These are phyloP conservation scores for Allenopithecus nigroviridis DNA, from an alignment of 2,797 vertebrate genomes.

Conservation along the genomic window DNA sequence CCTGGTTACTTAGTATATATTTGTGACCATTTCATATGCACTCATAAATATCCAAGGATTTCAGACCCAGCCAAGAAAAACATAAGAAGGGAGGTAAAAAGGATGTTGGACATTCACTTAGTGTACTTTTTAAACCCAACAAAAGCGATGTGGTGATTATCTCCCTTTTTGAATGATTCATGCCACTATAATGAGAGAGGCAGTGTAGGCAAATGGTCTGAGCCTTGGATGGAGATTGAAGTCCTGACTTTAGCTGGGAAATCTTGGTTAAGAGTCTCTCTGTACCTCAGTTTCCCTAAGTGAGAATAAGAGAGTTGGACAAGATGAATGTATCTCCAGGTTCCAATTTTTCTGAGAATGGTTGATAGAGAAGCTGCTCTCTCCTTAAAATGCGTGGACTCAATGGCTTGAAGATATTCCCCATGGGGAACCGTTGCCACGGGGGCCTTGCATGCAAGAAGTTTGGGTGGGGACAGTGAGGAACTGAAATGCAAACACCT, in stretches of 20 bases:
- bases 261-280: not conserved
- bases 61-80: not conserved
- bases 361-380: not conserved
- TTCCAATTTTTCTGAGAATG: not conserved
- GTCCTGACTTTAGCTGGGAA: not conserved
- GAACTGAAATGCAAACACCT: not conserved
- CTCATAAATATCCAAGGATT: not conserved
- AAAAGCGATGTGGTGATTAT: not conserved
- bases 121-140: not conserved
- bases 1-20: not conserved
- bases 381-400: accelerated
- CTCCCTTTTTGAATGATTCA: not conserved
- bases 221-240: not conserved
- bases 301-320: not conserved
- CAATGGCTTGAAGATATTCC: not conserved
- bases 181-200: not conserved
- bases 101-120: not conserved
- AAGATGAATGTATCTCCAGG: not conserved
- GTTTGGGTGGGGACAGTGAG: not conserved
- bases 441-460: not conserved
- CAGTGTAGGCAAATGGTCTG: too few relatives aligned
- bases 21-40: not conserved
- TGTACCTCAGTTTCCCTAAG: not conserved
- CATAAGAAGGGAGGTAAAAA: not conserved
- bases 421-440: not conserved